Conservation (phyloP, 2,797 vertebrate species). For the Sarcophilus harrisii region DNA sequence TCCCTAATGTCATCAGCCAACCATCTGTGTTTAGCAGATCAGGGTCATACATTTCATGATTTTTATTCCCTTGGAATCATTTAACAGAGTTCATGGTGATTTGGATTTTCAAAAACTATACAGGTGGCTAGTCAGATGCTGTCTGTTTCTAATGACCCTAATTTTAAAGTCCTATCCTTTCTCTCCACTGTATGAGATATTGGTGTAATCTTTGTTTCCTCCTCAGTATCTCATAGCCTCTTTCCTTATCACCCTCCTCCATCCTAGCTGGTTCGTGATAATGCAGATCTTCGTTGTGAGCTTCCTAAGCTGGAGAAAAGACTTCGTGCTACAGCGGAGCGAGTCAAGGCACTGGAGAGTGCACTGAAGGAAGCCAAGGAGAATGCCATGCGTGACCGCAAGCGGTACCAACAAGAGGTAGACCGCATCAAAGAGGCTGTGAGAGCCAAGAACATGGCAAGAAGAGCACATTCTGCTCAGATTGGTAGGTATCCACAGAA, state of each 20-base stretch:
- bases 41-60: background rate
- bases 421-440: slow-evolving; percentile 97
- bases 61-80: background rate
- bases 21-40: background rate
- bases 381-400: slow-evolving; percentile 92
- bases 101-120: rapidly evolving
- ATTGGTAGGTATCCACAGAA: slow-evolving; percentile 88
- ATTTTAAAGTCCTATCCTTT: background rate
- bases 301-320: slow-evolving; percentile 98
- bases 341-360: slow-evolving; percentile 93
- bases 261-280: slow-evolving; percentile 93
- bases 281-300: slow-evolving; percentile 98
- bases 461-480: slow-evolving; percentile 92
- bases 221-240: background rate
- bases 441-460: slow-evolving; percentile 92
- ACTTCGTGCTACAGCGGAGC: slow-evolving; percentile 93
- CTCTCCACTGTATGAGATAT: background rate
- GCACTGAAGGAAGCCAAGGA: slow-evolving; percentile 95
- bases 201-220: background rate
- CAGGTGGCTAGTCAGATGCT: background rate
- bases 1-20: rapidly evolving
- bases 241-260: background rate
- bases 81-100: background rate
- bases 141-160: background rate
- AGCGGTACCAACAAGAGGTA: slow-evolving; percentile 97